phyloP scores from a whole-genome alignment of 2,113 vertebrate genomes.

The Chamaea fasciata region DNA sequence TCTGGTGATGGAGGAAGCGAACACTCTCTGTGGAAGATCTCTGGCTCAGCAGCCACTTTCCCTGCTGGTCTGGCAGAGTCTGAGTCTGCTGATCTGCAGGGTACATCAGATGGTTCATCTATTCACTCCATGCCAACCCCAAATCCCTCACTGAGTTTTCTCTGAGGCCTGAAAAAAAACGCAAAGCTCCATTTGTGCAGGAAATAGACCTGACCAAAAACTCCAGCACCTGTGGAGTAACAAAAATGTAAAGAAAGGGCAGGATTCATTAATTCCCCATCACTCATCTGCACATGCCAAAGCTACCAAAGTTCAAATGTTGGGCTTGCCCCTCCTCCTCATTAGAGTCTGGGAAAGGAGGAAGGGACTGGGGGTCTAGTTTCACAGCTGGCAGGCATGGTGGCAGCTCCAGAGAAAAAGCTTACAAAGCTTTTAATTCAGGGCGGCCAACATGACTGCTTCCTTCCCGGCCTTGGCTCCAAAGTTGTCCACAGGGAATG shows the following conservation, averaged over 20 bases:
- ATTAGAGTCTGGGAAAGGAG: not conserved
- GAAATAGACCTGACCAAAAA: not conserved
- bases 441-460: not conserved
- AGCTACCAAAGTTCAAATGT: not conserved
- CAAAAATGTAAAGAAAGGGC: not conserved
- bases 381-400: constrained; percentile 30
- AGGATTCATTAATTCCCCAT: constrained; percentile 21
- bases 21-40: not conserved
- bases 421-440: constrained; percentile 23
- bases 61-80: constrained; percentile 33
- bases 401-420: not conserved
- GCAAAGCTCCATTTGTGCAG: constrained; percentile 11
- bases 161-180: constrained; percentile 16
- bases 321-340: not conserved
- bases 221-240: constrained; percentile 6
- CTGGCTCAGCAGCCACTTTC: not conserved
- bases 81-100: constrained; percentile 20
- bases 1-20: not conserved
- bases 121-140: constrained; percentile 28
- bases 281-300: not conserved
- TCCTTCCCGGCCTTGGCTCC: not conserved
- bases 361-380: not conserved
- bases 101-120: constrained; percentile 48
- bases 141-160: constrained; percentile 26
- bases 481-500: not conserved